Evolutionary conservation across 2,797 vertebrate genomes (phyloP).

Genomic region (Mormyrus hasselquistii): DNA sequence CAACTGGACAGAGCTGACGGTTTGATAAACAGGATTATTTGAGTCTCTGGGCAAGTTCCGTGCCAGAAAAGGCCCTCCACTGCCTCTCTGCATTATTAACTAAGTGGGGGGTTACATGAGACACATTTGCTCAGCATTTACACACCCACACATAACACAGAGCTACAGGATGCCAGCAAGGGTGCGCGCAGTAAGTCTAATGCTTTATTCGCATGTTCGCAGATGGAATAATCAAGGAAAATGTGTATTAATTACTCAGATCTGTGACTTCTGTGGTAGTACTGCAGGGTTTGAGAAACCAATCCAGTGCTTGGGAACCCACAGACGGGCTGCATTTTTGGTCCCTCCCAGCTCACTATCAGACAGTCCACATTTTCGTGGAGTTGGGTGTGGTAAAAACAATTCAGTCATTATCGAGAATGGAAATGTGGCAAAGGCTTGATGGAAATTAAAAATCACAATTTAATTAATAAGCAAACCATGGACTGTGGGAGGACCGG

Average conservation of each 20-base stretch:
- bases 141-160: constrained; percentile 20
- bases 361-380: neutral
- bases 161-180: neutral
- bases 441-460: no score
- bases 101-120: constrained; percentile 18
- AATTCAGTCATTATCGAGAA: neutral
- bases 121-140: constrained; percentile 23
- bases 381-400: neutral
- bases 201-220: neutral
- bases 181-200: neutral
- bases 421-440: neutral
- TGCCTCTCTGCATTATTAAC: constrained; percentile 24
- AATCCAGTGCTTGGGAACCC: neutral
- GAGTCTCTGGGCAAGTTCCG: neutral
- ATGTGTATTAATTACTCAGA: constrained; percentile 10
- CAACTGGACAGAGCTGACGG: neutral
- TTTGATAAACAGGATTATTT: no score
- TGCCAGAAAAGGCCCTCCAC: neutral
- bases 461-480: neutral
- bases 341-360: neutral
- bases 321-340: neutral
- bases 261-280: neutral
- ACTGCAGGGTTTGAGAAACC: neutral
- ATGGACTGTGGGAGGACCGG: neutral
- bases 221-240: neutral